These are phyloP conservation scores for Brachyptera risi DNA, from an alignment of 2,888 invertebrate genomes.

Conservation along the genomic window DNA sequence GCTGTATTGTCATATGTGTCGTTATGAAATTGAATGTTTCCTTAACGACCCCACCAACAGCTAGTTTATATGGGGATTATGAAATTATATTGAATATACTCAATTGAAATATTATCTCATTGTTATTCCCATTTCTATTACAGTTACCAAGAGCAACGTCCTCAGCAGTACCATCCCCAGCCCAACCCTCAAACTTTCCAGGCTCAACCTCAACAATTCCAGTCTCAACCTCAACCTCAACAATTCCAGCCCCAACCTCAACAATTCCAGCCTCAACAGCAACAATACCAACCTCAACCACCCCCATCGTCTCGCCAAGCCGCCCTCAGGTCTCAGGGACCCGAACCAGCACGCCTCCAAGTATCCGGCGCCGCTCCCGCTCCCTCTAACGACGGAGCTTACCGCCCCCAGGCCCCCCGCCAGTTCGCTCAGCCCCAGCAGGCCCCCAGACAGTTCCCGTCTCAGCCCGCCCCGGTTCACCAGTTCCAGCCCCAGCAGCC, in stretches of 20 bases:
- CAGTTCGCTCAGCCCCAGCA: not conserved
- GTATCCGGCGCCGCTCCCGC: conserved; percentile 38
- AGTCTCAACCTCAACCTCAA: conserved; percentile 29
- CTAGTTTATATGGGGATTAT: too few species aligned
- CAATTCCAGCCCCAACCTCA: conserved; percentile 33
- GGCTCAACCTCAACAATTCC: conserved; percentile 3
- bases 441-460: conserved; percentile 35
- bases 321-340: conserved; percentile 28
- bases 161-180: conserved; percentile 35
- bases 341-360: conserved; percentile 35
- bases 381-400: conserved; percentile 34
- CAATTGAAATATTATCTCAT: not conserved
- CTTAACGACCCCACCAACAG: too few species aligned
- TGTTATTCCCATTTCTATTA: not conserved
- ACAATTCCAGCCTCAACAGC: conserved; percentile 26
- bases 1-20: too few species aligned
- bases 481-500: conserved; percentile 32
- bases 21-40: too few species aligned
- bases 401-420: conserved; percentile 18
- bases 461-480: conserved; percentile 38
- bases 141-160: conserved; percentile 30
- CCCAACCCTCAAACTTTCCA: conserved; percentile 30
- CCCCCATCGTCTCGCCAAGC: not conserved
- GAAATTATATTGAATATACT: too few species aligned
- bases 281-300: conserved; percentile 2